phyloP scores from a whole-genome alignment of 2,113 vertebrate species.

The Chlamydotis undulata region DNA sequence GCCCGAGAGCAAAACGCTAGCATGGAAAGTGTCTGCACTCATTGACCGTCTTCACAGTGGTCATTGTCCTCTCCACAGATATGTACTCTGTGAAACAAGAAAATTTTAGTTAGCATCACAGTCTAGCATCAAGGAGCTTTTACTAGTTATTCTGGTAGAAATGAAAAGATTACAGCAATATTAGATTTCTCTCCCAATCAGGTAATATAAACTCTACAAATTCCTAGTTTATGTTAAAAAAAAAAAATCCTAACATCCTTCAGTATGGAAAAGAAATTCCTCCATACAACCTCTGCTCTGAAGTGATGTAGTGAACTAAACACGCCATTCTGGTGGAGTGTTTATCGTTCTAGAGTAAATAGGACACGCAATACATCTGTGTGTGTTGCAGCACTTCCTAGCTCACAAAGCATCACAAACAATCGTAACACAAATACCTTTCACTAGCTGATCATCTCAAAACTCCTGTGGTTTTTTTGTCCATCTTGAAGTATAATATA shows the following conservation, averaged over 20 bases:
- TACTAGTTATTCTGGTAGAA: accelerated
- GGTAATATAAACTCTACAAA: background rate
- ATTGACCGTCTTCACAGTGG: background rate
- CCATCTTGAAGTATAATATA: background rate
- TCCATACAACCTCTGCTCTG: background rate
- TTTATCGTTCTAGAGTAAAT: background rate
- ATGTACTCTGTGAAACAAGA: background rate
- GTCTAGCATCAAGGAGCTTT: background rate
- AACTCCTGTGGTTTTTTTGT: background rate
- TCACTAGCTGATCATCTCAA: background rate
- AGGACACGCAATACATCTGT: background rate
- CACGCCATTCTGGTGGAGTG: background rate
- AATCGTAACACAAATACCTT: background rate
- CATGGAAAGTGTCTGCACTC: background rate
- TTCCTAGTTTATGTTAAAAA: background rate
- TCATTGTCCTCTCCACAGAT: background rate
- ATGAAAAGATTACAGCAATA: background rate
- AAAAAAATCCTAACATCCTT: background rate
- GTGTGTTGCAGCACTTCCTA: background rate
- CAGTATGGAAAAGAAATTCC: background rate
- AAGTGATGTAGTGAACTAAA: background rate
- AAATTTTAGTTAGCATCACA: background rate
- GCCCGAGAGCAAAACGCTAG: background rate
- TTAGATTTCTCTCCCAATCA: background rate
- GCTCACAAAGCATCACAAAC: background rate